Evolutionary conservation across 2,888 invertebrate genomes (phyloP), one percentile per base, ranked within the genome.

Genomic region (Geotrupes spiniger): DNA sequence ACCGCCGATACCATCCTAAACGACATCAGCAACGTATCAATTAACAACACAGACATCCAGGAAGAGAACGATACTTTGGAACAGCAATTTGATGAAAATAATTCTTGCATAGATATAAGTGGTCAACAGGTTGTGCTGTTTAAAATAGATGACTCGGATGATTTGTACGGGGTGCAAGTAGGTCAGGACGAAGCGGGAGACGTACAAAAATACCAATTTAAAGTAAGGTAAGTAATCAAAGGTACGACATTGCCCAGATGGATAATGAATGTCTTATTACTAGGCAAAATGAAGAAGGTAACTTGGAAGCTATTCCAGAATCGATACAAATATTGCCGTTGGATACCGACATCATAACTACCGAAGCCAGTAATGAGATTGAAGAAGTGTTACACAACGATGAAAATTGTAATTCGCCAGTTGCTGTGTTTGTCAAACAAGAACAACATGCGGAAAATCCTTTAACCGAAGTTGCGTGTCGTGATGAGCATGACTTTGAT

Each of bases 181-280:
- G 64, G 63, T 10, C 62, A 65, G 43, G 73, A 74, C 62, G 69
- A 69, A 21, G 63, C 69, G 14, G 74, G 73, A 9, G 71, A 70
- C 56, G 45, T 71, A 8, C 70, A 70, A 41, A 72, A 69, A 58
- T 71, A 69, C 53, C 71, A 73, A 46, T 73, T 71, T 57, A 65
- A 70, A 59, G 66, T 73, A 44, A 63, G 69, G 72, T 72, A 51
- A 42, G 52, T 31, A 21, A 37, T 11, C 15, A 21, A 21, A 6
- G 6, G 21, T 6, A 21, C 6, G 21, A 21, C 21, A 21, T 38
- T 4, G 9, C 1, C 15, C 15, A 37, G 11, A 21, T 39, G 10
- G 4, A 16, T 15, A 11, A 36, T 33, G 8, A 31, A 28, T 8
- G 42, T 46, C 44, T 26, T 51, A 39, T 37, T 58, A 57, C 41